phyloP scores from a whole-genome alignment of 2,797 vertebrate species.

The Triplophysa yarkandensis region DNA sequence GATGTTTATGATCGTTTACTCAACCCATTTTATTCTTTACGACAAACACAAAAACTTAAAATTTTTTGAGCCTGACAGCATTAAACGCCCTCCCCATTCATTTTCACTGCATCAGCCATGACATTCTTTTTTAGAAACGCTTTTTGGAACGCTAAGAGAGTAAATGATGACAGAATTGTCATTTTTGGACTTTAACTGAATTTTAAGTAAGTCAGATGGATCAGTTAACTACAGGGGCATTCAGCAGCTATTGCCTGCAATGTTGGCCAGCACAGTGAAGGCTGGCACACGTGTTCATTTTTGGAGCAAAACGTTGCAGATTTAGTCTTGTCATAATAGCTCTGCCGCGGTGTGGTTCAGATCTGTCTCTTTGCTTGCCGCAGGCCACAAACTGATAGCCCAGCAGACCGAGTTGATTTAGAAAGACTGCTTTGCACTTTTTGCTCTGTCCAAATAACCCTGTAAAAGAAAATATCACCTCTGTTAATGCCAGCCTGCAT shows the following conservation, averaged over 20 bases:
- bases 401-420: constrained; percentile 40
- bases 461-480: constrained; percentile 43
- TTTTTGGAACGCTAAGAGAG: background rate
- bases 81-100: background rate
- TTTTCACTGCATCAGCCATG: background rate
- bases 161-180: background rate
- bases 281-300: background rate
- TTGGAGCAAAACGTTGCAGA: background rate
- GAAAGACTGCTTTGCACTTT: constrained; percentile 27
- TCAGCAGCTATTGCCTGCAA: background rate
- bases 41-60: background rate
- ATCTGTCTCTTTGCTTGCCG: background rate
- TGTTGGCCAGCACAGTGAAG: constrained; percentile 8
- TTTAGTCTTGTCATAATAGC: constrained; percentile 25
- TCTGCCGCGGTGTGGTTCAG: constrained; percentile 11
- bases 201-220: background rate
- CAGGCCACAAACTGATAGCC: constrained; percentile 16
- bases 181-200: background rate
- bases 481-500: constrained; percentile 39
- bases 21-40: background rate
- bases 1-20: background rate
- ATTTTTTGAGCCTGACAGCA: background rate
- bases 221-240: background rate
- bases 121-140: background rate
- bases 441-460: constrained; percentile 54